These are phyloP conservation scores for Acromyrmex echinatior DNA, from an alignment of 1,140 invertebrate genomes.

Conservation along the genomic window DNA sequence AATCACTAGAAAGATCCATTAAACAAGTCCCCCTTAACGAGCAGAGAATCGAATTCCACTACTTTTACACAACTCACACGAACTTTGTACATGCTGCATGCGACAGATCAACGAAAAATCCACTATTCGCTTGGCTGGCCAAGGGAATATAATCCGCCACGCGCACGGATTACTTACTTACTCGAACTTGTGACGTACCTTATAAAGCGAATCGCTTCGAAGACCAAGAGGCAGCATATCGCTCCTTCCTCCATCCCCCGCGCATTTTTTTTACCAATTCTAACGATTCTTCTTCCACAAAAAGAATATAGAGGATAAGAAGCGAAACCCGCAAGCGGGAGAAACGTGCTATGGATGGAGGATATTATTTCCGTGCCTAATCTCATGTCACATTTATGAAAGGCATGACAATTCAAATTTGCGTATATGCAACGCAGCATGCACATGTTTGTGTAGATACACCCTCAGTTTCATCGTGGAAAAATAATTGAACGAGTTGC, in stretches of 20 bases:
- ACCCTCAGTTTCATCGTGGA: not conserved
- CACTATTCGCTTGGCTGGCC: slow-evolving; percentile 19
- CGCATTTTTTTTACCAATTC: not conserved
- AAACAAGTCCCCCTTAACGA: not conserved
- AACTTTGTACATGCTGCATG: slow-evolving; percentile 13
- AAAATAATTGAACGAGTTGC: not conserved
- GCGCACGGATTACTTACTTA: not conserved
- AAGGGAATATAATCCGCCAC: not conserved
- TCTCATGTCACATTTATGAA: slow-evolving; percentile 47
- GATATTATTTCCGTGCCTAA: slow-evolving; percentile 44
- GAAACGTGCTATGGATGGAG: not conserved
- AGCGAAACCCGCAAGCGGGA: not conserved
- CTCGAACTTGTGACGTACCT: slow-evolving; percentile 29
- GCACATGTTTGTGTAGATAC: not conserved
- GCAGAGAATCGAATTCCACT: not conserved
- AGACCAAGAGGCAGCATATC: slow-evolving; percentile 61
- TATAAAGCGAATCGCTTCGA: slow-evolving; percentile 16
- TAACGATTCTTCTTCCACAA: not conserved
- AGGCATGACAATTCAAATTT: slow-evolving; percentile 58
- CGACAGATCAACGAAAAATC: slow-evolving; percentile 41
- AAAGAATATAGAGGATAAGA: not conserved
- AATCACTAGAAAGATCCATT: not conserved
- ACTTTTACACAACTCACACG: not conserved
- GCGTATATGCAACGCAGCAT: slow-evolving; percentile 11
- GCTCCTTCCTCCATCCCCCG: slow-evolving; percentile 43